phyloP scores from a whole-genome alignment of 2,113 vertebrate species.

The Nycticryphes semicollaris region DNA sequence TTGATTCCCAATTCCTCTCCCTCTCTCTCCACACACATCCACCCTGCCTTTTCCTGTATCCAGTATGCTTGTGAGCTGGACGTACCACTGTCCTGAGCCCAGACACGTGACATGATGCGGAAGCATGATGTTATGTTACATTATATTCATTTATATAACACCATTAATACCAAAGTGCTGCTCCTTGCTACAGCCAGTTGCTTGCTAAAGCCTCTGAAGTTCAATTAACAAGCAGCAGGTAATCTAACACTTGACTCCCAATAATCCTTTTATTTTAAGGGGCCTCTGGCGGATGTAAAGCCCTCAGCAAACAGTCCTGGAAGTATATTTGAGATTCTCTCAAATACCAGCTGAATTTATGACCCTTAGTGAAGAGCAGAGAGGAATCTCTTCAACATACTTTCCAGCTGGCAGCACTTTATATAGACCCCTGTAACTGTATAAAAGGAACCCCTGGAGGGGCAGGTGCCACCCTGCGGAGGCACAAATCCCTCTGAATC shows the following conservation, averaged over 20 bases:
- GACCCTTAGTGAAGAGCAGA: slow-evolving; percentile 53
- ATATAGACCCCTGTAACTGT: slow-evolving; percentile 63
- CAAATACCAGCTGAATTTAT: slow-evolving; percentile 73
- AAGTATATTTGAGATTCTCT: slow-evolving; percentile 66
- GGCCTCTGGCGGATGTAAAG: slow-evolving; percentile 53
- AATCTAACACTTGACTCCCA: slow-evolving; percentile 68
- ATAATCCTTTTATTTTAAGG: slow-evolving; percentile 75
- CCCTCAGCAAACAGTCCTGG: slow-evolving; percentile 40
- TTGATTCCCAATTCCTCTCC: background rate
- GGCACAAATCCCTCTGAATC: slow-evolving; percentile 31
- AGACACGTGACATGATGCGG: background rate
- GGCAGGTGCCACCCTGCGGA: slow-evolving; percentile 61
- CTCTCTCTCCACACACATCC: background rate
- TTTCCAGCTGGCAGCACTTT: slow-evolving; percentile 71
- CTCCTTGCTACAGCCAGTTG: slow-evolving; percentile 61
- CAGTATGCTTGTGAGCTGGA: background rate
- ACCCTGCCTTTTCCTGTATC: background rate
- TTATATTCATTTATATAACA: slow-evolving; percentile 57
- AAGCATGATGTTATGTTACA: slow-evolving; percentile 20
- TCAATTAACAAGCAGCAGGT: slow-evolving; percentile 70
- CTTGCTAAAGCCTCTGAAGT: slow-evolving; percentile 61
- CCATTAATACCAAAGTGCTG: slow-evolving; percentile 48
- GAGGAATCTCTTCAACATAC: slow-evolving; percentile 69
- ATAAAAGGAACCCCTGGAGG: slow-evolving; percentile 49
- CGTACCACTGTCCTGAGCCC: background rate